Conservation (phyloP, 2,797 vertebrate species). For the Catharus ustulatus region DNA sequence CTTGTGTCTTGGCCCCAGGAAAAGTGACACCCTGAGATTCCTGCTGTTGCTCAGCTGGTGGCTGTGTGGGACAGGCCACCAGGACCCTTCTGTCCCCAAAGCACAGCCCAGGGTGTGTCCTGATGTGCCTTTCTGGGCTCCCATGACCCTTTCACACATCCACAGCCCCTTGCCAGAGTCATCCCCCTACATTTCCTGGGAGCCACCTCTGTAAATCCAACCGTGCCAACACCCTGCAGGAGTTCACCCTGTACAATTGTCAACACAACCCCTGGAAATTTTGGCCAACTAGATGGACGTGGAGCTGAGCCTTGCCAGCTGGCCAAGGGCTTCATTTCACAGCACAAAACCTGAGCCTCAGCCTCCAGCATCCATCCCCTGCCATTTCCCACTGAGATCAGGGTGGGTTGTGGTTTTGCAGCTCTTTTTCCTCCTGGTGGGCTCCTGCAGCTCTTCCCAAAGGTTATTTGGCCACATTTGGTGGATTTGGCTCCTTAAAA, state of each 20-base stretch:
- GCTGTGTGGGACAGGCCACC: not conserved
- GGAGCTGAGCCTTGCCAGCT: not conserved
- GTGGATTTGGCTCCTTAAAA: not conserved
- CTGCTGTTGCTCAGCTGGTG: not conserved
- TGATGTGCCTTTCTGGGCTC: not conserved
- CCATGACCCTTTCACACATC: not conserved
- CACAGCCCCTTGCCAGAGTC: not conserved
- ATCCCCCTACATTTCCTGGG: not conserved
- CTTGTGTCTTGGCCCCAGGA: not conserved
- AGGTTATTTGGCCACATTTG: not conserved
- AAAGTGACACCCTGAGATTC: not conserved
- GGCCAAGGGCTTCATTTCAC: not conserved
- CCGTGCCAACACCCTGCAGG: not conserved
- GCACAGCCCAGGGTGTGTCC: not conserved
- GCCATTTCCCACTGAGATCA: not conserved
- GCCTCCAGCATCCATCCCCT: not conserved
- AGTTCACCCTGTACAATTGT: not conserved
- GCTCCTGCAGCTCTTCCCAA: not conserved
- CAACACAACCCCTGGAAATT: not conserved
- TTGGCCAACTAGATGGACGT: not conserved
- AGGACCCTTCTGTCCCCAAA: not conserved
- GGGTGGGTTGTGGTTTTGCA: not conserved
- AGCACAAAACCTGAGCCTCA: not conserved
- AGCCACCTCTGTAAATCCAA: not conserved
- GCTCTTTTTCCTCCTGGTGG: not conserved